Conservation (phyloP, 2,888 invertebrate genomes). For the Tenthredo notha region DNA sequence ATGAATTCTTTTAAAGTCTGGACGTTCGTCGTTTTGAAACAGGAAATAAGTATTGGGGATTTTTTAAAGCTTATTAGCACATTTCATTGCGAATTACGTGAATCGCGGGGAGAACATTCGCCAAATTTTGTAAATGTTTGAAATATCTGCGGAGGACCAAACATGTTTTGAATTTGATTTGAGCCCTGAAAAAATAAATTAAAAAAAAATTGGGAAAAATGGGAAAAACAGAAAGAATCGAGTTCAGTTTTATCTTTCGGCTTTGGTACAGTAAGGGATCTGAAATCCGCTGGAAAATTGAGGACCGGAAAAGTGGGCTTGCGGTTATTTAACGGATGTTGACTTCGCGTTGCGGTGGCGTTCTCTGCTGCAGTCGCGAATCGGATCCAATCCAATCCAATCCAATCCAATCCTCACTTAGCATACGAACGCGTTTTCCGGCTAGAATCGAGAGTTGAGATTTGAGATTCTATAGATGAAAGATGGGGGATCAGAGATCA, state of each 20-base stretch:
- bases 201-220: neutral
- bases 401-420: conserved; percentile 19
- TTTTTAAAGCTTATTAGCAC: neutral
- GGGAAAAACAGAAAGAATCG: neutral
- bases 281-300: conserved; percentile 1
- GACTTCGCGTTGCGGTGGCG: conserved; percentile 26
- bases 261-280: neutral
- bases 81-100: neutral
- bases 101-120: too few relatives aligned
- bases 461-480: conserved; percentile 26
- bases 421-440: conserved; percentile 37
- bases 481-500: conserved; percentile 17
- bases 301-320: neutral
- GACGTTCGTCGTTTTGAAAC: neutral
- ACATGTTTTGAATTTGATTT: neutral
- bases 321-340: conserved; percentile 48
- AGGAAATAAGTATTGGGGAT: neutral
- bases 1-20: neutral
- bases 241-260: neutral
- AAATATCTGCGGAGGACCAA: neutral
- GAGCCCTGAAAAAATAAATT: neutral
- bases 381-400: conserved; percentile 33
- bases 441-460: conserved; percentile 19
- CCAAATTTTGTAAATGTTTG: neutral
- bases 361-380: conserved; percentile 14